Conservation (phyloP, 1,140 invertebrate genomes). For the Charaxes varanes region DNA sequence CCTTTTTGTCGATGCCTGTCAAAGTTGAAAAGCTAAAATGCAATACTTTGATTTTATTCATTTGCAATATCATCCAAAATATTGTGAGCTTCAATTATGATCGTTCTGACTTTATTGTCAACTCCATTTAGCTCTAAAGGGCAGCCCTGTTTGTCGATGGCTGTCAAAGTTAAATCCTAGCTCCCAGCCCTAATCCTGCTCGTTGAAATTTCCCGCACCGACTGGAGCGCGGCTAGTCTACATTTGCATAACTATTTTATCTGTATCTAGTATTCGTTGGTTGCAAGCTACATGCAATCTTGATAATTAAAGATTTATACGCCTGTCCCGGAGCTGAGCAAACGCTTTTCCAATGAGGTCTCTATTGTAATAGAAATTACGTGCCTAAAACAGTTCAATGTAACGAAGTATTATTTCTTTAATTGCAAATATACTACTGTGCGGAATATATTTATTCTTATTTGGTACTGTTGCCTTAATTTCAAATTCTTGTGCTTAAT, state of each 20-base stretch:
- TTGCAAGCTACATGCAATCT: conserved; percentile 38
- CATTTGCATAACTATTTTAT: conserved; percentile 59
- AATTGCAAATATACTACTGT: neutral
- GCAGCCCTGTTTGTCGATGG: conserved; percentile 27
- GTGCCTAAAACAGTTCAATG: conserved; percentile 4
- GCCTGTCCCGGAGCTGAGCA: conserved; percentile 16
- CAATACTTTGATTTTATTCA: no score
- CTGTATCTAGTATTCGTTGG: conserved; percentile 39
- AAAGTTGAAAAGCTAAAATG: no score
- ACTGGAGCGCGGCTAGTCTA: conserved; percentile 25
- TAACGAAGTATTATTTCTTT: conserved; percentile 4
- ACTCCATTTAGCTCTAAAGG: no score
- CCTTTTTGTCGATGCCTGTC: no score
- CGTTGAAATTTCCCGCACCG: conserved; percentile 33
- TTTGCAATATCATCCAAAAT: no score
- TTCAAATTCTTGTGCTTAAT: no score
- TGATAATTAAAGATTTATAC: conserved; percentile 47
- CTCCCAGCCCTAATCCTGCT: conserved; percentile 34
- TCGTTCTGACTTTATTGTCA: no score
- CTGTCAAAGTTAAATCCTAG: conserved; percentile 13
- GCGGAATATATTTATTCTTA: neutral
- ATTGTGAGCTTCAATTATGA: no score
- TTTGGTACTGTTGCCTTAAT: conserved; percentile 4
- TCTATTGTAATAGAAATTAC: conserved; percentile 20
- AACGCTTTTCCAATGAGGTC: conserved; percentile 24